Base-by-base conservation (phyloP, 2,797 vertebrate genomes). In the Gastrophryne carolinensis region DNA sequence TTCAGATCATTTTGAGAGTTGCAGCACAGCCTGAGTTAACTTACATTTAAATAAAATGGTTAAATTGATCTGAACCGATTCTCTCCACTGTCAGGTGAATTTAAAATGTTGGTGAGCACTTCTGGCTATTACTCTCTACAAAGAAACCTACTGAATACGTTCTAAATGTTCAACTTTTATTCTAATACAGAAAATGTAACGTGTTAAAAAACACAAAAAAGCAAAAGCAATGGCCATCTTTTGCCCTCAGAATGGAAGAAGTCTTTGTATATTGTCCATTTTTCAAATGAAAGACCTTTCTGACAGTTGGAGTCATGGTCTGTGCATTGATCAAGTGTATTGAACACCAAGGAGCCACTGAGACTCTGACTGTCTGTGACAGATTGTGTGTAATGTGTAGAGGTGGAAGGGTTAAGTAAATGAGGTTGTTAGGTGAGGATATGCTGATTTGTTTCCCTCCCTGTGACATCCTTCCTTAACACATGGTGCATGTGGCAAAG, bases 341-440 rank as follows among this genome's bases (percentile, higher is more conserved):
- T 69, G 21, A 68, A 41, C 17, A 3, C 26, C 58, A 26, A 58
- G 27, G 39, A 70, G 53, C 21, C 52, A 26, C 29, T 30, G 13
- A 41, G 65, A 17, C 11, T 58, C 35, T 17, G 13, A 17, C 11
- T 24, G 13, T 65, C 50, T 64, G n/a, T 62, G 56, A 68, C 56
- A 68, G 44, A 74, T 62, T 50, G 62, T 47, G 56, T 60, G 32
- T 67, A 67, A 52, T 61, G 53, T 49, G 27, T 30, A 13, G 56
- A 32, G 73, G 73, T 68, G 64, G 53, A 62, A 65, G 73, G 64
- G 73, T 75, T 75, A 75, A 68, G 56, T 69, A 75, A 75, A 68
- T 75, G 64, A 23, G 73, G 64, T 75, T 68, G 73, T 75, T 75
- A 53, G 73, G 73, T 75, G 54, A 68, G 29, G 47, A 37, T 68